These are phyloP conservation scores for Strix aluco DNA, from an alignment of 2,113 vertebrate species.

Conservation along the genomic window DNA sequence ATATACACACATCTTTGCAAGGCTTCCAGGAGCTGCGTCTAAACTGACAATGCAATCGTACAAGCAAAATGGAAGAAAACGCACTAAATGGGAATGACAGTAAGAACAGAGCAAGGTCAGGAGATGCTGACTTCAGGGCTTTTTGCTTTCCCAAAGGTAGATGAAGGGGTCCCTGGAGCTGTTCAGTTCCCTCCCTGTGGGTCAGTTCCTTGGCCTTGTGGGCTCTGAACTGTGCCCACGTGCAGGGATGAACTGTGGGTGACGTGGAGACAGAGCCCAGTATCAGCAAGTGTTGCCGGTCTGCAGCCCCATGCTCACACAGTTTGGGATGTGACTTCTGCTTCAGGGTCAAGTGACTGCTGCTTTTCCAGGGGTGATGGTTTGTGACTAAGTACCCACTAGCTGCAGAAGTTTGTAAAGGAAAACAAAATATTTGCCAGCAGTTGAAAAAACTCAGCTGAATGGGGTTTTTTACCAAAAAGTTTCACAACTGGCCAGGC, in stretches of 20 bases:
- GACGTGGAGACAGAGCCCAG: not conserved
- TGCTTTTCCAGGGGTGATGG: not conserved
- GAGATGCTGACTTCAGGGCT: not conserved
- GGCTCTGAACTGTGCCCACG: not conserved
- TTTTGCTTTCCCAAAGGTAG: not conserved
- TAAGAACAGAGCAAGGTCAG: not conserved
- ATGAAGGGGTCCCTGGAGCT: not conserved
- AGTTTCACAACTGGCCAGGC: not conserved
- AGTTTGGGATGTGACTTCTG: not conserved
- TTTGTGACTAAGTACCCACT: not conserved
- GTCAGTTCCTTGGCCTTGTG: not conserved
- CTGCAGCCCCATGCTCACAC: accelerated
- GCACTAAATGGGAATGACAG: not conserved
- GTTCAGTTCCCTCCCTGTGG: accelerated
- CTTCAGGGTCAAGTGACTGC: not conserved
- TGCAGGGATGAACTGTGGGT: accelerated
- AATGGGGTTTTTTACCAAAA: not conserved
- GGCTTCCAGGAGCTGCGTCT: not conserved
- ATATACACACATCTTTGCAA: not conserved
- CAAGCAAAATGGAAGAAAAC: not conserved
- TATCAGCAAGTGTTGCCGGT: not conserved
- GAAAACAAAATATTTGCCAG: not conserved
- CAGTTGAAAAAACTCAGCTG: not conserved
- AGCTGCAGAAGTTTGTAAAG: not conserved
- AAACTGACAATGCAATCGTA: not conserved